phyloP scores from a whole-genome alignment of 1,140 invertebrate genomes.

The Euura lappo region DNA sequence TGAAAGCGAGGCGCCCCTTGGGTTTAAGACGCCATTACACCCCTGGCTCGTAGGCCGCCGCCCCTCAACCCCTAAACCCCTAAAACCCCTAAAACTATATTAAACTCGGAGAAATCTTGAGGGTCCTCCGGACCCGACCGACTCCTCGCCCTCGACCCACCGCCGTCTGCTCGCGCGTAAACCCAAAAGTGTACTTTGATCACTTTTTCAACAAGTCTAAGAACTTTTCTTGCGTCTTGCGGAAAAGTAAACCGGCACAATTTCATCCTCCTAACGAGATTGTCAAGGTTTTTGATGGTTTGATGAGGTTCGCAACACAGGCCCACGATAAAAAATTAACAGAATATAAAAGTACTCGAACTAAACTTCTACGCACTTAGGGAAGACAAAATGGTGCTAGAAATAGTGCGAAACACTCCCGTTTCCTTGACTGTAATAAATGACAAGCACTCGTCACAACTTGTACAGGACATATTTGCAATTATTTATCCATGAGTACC shows the following conservation, averaged over 20 bases:
- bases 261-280: not conserved
- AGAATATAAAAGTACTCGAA: no score
- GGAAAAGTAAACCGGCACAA: not conserved
- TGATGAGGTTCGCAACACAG: not conserved
- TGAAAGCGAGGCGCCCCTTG: conserved; percentile 49
- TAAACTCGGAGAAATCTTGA: conserved; percentile 60
- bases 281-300: not conserved
- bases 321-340: not conserved
- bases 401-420: no score
- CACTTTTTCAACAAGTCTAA: conserved; percentile 39
- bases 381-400: no score
- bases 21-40: conserved; percentile 62
- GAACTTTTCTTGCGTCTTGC: conserved; percentile 23
- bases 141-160: conserved; percentile 28
- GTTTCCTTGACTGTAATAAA: no score
- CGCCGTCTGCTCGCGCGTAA: conserved; percentile 24
- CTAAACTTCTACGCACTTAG: no score
- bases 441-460: no score
- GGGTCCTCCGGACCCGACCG: conserved; percentile 38
- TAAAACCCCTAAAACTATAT: conserved; percentile 57
- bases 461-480: no score
- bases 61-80: conserved; percentile 26
- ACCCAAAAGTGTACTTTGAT: conserved; percentile 53
- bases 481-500: no score
- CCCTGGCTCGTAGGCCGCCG: conserved; percentile 48